Base-by-base conservation (phyloP, 2,797 vertebrate genomes). In the Sebastiscus tertius region DNA sequence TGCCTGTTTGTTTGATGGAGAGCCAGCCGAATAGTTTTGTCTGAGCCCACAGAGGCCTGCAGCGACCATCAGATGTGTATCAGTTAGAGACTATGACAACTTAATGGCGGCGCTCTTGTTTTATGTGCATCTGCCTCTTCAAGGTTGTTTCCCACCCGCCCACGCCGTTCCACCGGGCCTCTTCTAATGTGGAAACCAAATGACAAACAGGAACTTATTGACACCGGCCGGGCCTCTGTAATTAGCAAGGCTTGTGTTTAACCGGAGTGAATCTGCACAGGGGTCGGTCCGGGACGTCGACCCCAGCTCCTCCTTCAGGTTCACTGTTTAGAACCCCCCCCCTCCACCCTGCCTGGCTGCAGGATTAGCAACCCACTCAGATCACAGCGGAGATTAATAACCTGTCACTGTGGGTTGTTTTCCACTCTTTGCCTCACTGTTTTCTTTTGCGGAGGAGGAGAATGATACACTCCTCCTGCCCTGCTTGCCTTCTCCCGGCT, bases 301-400 rank as follows among this genome's bases (percentile, higher is more conserved):
- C 22, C 24, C 54, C 18, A n/a, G 54, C 1, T 33, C 22, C 34
- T 46, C 36, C 64, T 56, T 56, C 27, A 13, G 36, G 12, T 13
- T 31, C 1, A 3, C 33, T 12, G 24, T 39, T 52, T 13, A 9
- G 20, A 26, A 12, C 22, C 16, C 8, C 0, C 34, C 6, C 26
- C n/a, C 16, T 4, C 34, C 34, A 13, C 16, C 55, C 5, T 1
- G 12, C 55, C 55, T 36, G 86, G 36, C 49, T 63, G 56, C 78
- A 73, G 84, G 74, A 87, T 92, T 87, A 88, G 81, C 72, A 61
- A 26, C 84, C 84, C 61, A 81, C 88, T 89, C 75, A 55, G 71
- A 84, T 83, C 77, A 33, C 84, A 22, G 76, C 42, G 31, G 79
- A 91, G 91, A 95, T 94, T 91, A 93, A 95, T 94, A 89, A 93